phyloP scores from a whole-genome alignment of 1,140 invertebrate species.

The Platyscapa corneri region DNA sequence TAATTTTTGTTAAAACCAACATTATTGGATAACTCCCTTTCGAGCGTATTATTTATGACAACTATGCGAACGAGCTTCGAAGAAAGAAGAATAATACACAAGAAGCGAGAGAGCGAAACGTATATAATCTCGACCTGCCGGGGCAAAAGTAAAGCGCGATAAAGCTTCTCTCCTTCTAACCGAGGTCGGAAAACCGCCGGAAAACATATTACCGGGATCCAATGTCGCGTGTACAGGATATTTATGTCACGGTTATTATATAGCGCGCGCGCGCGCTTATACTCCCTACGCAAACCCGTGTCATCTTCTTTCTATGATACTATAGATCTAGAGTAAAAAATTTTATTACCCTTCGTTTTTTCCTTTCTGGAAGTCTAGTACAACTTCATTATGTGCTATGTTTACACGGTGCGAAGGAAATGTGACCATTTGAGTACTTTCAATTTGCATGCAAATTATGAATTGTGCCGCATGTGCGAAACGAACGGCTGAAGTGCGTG shows the following conservation, averaged over 20 bases:
- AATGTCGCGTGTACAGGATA: slow-evolving; percentile 51
- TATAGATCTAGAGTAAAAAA: slow-evolving; percentile 1
- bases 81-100: slow-evolving; percentile 26
- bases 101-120: neutral
- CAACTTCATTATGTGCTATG: neutral
- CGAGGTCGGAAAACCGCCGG: slow-evolving; percentile 37
- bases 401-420: neutral
- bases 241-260: slow-evolving; percentile 52
- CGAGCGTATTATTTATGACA: slow-evolving; percentile 24
- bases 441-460: slow-evolving; percentile 17
- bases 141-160: slow-evolving; percentile 38
- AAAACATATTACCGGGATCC: slow-evolving; percentile 52
- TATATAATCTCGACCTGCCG: slow-evolving; percentile 22
- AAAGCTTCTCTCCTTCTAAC: slow-evolving; percentile 19
- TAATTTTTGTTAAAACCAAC: slow-evolving; percentile 22
- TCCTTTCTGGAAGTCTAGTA: neutral
- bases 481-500: neutral
- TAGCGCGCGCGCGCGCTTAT: slow-evolving; percentile 21
- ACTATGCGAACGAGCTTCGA: slow-evolving; percentile 17
- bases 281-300: slow-evolving; percentile 11
- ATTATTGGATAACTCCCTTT: slow-evolving; percentile 27
- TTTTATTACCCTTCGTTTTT: slow-evolving; percentile 3
- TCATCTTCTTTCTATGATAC: slow-evolving; percentile 32
- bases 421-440: neutral
- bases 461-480: neutral